Conservation (phyloP, 2,888 invertebrate genomes). For the Drosophila suboccidentalis region DNA sequence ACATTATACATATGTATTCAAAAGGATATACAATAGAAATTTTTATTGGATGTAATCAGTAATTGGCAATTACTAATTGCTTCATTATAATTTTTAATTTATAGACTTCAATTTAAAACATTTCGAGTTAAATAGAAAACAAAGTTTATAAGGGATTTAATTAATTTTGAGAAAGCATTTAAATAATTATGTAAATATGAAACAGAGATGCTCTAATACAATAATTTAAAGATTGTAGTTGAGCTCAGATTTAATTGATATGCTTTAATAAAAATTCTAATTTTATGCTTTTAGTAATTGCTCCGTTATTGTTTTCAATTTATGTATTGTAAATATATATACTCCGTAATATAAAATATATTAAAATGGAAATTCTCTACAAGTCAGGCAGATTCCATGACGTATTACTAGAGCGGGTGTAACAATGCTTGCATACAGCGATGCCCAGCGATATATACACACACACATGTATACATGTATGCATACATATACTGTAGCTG, state of each 20-base stretch:
- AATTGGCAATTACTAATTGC: too few relatives aligned
- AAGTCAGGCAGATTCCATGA: conserved; percentile 2
- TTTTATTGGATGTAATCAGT: too few relatives aligned
- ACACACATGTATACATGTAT: conserved; percentile 1
- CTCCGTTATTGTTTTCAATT: background rate
- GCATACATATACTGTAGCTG: conserved; percentile 11
- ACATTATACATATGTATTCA: too few relatives aligned
- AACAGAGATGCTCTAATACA: background rate
- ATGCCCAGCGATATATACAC: conserved; percentile 12
- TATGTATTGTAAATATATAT: background rate
- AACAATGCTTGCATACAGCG: conserved; percentile 35
- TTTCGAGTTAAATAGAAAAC: too few relatives aligned
- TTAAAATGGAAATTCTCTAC: background rate
- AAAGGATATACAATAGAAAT: too few relatives aligned
- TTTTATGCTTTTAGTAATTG: background rate
- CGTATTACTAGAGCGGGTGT: conserved; percentile 12
- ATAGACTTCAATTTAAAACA: too few relatives aligned
- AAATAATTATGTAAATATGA: too few relatives aligned
- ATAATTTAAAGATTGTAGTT: too few relatives aligned
- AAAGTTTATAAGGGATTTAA: too few relatives aligned
- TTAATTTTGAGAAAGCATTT: too few relatives aligned
- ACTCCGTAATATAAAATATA: too few relatives aligned
- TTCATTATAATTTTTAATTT: too few relatives aligned
- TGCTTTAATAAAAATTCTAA: background rate
- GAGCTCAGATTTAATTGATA: background rate